Evolutionary conservation across 23 tunicate species (phyloP), one percentile per base, ranked within the genome.

Genomic region (Corella eumyota): DNA sequence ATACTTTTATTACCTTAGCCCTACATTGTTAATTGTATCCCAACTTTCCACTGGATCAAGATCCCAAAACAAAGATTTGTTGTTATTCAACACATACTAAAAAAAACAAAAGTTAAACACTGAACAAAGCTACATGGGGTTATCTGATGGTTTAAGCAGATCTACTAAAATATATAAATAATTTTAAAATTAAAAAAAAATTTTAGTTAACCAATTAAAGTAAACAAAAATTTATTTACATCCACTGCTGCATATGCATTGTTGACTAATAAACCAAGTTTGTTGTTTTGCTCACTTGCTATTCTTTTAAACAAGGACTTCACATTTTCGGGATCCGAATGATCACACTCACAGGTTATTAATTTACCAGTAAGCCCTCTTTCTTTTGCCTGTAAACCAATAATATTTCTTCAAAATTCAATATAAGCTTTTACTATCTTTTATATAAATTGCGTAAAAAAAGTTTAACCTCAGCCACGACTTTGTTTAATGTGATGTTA

Each of bases 301-400:
- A 83, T 78, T 40, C 34, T 64, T 25, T 61, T 64, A 57, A 83
- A 76, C 3, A 83, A 32, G 15, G 62, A 45, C 7, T 51, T 52
- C 5, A 76, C 73, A 40, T 73, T 40, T 0, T 72, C 79, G 32
- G 76, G 84, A 13, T 68, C 23, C 4, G 56, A 0, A 63, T 83
- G 93, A 44, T 83, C 83, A 63, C 93, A 83, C 51, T 76, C 32
- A 0, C 76, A 72, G 2, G 93, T 72, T 32, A 83, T 62, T 3
- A 54, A 61, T 27, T 22, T 62, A 22, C 86, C 76, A 0, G 37
- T 25, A 2, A 2, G 53, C 4, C 65, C 72, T 37, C 69, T 38
- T 50, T 26, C 24, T 67, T 67, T 51, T 19, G 33, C 63, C 72
- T 67, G 48, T n/a, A n/a, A n/a, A n/a, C n/a, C n/a, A n/a, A n/a